Percentiles rank a stretch among this genome's conserved stretches.
Evolutionary conservation across 2,888 invertebrate genomes (phyloP).

Genomic region (Coleophora flavipennella): DNA sequence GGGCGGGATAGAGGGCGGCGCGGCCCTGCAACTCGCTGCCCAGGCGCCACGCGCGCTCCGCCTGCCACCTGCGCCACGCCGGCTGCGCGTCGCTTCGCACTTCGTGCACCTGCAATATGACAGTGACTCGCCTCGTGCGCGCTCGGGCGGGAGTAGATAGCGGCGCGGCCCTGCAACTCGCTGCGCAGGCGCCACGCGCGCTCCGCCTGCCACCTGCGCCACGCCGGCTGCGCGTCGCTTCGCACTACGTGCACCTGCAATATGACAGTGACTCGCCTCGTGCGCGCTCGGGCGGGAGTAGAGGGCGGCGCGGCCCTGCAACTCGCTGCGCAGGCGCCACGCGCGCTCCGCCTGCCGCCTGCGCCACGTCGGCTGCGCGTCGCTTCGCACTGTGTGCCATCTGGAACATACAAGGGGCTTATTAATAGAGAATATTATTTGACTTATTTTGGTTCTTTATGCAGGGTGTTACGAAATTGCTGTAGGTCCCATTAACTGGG

Average conservation of each 20-base stretch:
- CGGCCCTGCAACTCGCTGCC: constrained; percentile 53
- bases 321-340: constrained; percentile 54
- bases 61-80: constrained; percentile 29
- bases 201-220: constrained; percentile 38
- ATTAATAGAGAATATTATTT: too few relatives aligned
- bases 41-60: constrained; percentile 55
- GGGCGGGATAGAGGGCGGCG: constrained; percentile 52
- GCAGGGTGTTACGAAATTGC: too few relatives aligned
- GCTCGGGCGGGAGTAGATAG: constrained; percentile 41
- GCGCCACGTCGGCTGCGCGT: constrained; percentile 12
- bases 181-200: constrained; percentile 55
- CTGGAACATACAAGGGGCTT: constrained; percentile 21
- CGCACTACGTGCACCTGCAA: constrained; percentile 52
- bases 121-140: constrained; percentile 3
- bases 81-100: not conserved
- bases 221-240: constrained; percentile 27
- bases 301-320: constrained; percentile 50
- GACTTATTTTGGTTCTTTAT: too few relatives aligned
- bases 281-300: constrained; percentile 37
- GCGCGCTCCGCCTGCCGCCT: constrained; percentile 46
- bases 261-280: constrained; percentile 25
- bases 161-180: constrained; percentile 59
- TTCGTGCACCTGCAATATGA: not conserved
- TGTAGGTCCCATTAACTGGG: too few relatives aligned
- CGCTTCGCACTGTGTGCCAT: constrained; percentile 44